Conservation (phyloP, 2,797 vertebrate genomes). For the Apodemus agrarius region DNA sequence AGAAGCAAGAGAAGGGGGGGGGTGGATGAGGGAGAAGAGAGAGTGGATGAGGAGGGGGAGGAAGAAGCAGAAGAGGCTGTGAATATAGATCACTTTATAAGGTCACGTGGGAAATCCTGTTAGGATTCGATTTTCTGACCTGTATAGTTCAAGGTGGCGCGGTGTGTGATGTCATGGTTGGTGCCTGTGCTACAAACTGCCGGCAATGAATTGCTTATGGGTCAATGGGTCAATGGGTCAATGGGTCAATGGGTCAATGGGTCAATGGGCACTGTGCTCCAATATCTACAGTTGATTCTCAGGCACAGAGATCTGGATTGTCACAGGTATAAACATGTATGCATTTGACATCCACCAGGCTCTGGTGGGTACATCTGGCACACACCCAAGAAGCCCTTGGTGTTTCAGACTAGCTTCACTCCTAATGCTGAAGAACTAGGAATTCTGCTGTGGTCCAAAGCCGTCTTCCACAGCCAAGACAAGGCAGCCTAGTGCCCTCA, state of each 20-base stretch:
- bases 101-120: neutral
- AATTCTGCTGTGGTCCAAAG: neutral
- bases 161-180: rapidly evolving
- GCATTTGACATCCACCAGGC: neutral
- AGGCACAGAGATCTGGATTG: neutral
- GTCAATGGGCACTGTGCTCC: neutral
- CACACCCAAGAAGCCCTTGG: neutral
- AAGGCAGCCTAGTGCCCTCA: neutral
- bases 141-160: rapidly evolving
- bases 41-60: no score
- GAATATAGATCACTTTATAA: neutral
- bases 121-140: neutral
- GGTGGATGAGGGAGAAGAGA: no score
- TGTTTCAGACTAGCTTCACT: neutral
- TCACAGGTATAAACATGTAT: neutral
- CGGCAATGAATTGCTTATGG: neutral
- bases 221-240: no score
- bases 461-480: neutral
- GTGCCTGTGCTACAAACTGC: neutral
- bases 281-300: rapidly evolving
- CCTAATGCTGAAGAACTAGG: neutral
- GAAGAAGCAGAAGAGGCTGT: neutral
- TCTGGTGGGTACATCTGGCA: neutral
- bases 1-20: neutral
- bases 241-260: no score